Conservation (phyloP, 2,888 invertebrate species). For the Limnephilus rhombicus region DNA sequence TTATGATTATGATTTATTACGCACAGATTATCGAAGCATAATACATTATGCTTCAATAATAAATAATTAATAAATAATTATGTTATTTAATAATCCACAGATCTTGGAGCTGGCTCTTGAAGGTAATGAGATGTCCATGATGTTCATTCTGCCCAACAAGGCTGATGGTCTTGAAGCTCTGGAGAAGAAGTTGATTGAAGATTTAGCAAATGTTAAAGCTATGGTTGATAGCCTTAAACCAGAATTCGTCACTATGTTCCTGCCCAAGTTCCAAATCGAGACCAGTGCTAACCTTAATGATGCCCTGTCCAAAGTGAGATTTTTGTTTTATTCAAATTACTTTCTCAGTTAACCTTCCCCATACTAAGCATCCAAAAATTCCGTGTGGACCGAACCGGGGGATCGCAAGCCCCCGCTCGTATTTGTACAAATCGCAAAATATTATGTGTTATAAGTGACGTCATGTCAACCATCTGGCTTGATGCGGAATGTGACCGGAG, state of each 20-base stretch:
- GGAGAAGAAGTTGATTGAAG: slow-evolving; percentile 78
- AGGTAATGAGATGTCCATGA: slow-evolving; percentile 83
- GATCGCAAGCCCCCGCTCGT: no score
- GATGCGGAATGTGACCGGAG: no score
- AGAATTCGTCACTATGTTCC: slow-evolving; percentile 80
- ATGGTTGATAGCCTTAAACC: slow-evolving; percentile 71
- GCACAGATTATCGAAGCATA: no score
- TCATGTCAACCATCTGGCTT: no score
- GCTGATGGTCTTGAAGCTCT: slow-evolving; percentile 81
- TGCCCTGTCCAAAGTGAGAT: slow-evolving; percentile 81
- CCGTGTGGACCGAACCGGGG: no score
- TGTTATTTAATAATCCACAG: slow-evolving; percentile 70
- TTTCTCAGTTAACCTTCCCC: background rate
- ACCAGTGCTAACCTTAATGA: slow-evolving; percentile 81
- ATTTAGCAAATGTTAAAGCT: slow-evolving; percentile 67
- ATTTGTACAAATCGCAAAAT: no score
- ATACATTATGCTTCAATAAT: no score
- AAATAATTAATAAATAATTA: no score
- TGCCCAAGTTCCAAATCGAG: slow-evolving; percentile 91
- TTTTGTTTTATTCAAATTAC: background rate
- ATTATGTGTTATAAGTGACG: no score
- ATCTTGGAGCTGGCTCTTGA: slow-evolving; percentile 86
- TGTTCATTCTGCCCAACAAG: slow-evolving; percentile 85
- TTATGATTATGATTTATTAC: no score
- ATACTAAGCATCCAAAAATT: no score